These are phyloP conservation scores for Garrulus glandarius DNA, from an alignment of 2,797 vertebrate species.

Conservation along the genomic window DNA sequence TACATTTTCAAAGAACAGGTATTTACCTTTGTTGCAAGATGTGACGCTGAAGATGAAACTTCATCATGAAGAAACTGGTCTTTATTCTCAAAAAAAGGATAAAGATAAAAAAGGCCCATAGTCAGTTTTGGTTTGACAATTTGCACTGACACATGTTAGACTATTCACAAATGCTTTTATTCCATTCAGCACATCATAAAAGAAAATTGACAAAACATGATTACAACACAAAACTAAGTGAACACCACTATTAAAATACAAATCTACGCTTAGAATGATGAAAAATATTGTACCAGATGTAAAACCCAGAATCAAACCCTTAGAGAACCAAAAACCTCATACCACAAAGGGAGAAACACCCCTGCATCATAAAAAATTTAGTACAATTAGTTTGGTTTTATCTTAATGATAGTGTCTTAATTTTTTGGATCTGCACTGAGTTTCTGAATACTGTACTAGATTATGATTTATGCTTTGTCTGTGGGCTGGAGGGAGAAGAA, in stretches of 20 bases:
- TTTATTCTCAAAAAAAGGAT: conserved; percentile 80
- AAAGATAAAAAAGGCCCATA: conserved; percentile 30
- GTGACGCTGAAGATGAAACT: conserved; percentile 74
- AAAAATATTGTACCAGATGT: background rate
- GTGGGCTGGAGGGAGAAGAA: background rate
- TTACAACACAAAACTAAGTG: background rate
- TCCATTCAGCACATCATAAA: background rate
- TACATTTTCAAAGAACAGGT: conserved; percentile 17
- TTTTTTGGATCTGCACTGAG: background rate
- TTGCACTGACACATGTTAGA: background rate
- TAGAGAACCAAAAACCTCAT: background rate
- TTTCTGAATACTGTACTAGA: background rate
- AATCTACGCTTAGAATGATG: background rate
- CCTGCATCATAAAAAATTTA: background rate
- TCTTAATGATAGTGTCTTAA: background rate
- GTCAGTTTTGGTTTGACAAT: conserved; percentile 16
- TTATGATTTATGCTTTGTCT: background rate
- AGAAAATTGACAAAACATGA: background rate
- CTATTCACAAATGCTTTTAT: background rate
- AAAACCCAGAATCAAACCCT: background rate
- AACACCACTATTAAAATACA: background rate
- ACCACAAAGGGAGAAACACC: background rate
- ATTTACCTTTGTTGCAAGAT: conserved; percentile 85
- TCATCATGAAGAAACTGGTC: conserved; percentile 81
- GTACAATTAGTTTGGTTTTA: background rate